Evolutionary conservation across 2,113 vertebrate species (phyloP), one percentile per base, ranked within the genome.

Genomic region (Geococcyx californianus): DNA sequence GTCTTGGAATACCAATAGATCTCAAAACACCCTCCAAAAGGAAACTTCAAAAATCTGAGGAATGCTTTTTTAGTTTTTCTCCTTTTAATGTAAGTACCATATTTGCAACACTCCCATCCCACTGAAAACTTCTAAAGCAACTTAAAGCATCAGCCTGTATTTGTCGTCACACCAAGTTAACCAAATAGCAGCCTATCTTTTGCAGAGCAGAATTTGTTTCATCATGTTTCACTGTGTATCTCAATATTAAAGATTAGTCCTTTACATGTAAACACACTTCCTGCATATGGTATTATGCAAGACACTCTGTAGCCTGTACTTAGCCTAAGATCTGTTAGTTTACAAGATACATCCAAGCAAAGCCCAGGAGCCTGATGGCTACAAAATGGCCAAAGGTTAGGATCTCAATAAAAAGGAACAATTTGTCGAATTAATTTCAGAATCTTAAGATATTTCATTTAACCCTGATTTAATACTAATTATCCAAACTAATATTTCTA

Each of bases 381-480:
- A n/a, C 24, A 87, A 84, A 93, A 36, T 34, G 54, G 55, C 2
- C 9, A 78, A 36, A 79, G 10, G 6, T 52, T 56, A 82, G 16
- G 33, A 33, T 19, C 15, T 84, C 34, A 87, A 59, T 55, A 2
- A 85, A 45, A 76, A 74, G 23, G 11, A 87, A 49, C 23, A 28
- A 16, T 79, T 87, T 89, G 70, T 54, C 55, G 89, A 54, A 79
- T 78, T 52, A n/a, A 51, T 84, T 90, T 87, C 36, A 63, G 34
- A 79, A 91, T 31, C 16, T 74, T 54, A 58, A 81, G 67, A 54
- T 72, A 62, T 12, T 79, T 93, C 4, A 85, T 93, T 95, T 89
- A 84, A 72, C 67, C 72, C 75, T 82, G 38, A 87, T 33, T 42
- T 42, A 42, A 94, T 74, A 54, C 11, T 76, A 87, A 86, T 94